phyloP scores from a whole-genome alignment of 2,888 invertebrate species.

The Deilephila elpenor region DNA sequence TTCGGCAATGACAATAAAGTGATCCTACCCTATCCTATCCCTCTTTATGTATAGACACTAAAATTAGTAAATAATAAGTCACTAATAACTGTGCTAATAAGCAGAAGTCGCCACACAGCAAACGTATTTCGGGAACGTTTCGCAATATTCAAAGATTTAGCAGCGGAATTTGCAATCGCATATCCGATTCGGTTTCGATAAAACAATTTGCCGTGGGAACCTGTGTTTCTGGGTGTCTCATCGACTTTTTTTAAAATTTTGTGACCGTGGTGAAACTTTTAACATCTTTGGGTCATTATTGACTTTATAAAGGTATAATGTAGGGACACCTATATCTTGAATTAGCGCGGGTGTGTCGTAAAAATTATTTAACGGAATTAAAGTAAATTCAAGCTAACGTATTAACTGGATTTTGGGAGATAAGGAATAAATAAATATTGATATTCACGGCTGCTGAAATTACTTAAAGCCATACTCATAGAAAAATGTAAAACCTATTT shows the following conservation, averaged over 20 bases:
- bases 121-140: constrained; percentile 24
- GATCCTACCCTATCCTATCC: background rate
- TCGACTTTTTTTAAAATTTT: background rate
- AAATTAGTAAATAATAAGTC: background rate
- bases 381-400: background rate
- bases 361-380: background rate
- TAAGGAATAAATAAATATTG: background rate
- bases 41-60: background rate
- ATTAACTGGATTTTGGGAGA: background rate
- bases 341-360: background rate
- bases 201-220: constrained; percentile 28
- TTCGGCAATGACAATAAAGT: background rate
- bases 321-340: background rate
- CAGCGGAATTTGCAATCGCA: constrained; percentile 27
- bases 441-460: no score
- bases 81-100: background rate
- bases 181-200: constrained; percentile 23
- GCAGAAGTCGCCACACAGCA: background rate
- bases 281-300: background rate
- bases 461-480: no score
- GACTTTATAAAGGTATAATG: background rate
- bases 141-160: constrained; percentile 28
- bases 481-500: no score
- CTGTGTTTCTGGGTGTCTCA: constrained; percentile 21
- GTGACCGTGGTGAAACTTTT: no score